phyloP scores from a whole-genome alignment of 2,113 vertebrate genomes.

The Cercocebus atys region DNA sequence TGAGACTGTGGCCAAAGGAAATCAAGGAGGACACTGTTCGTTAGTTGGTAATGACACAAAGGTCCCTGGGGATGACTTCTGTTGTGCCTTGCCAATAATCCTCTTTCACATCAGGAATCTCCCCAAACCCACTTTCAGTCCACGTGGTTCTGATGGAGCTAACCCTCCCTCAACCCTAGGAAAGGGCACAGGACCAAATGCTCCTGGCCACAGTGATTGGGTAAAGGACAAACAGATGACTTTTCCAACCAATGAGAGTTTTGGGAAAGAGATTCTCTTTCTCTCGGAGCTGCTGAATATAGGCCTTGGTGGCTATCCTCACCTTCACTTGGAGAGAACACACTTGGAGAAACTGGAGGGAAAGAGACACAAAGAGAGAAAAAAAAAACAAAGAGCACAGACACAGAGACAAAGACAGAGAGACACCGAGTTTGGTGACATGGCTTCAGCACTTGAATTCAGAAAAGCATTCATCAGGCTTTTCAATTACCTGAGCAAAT shows the following conservation, averaged over 20 bases:
- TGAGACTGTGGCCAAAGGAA: background rate
- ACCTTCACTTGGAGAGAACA: background rate
- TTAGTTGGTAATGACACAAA: background rate
- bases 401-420: background rate
- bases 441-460: background rate
- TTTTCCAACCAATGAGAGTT: background rate
- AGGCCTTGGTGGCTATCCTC: background rate
- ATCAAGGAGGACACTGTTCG: too few species aligned
- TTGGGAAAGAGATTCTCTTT: background rate
- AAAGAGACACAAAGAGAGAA: background rate
- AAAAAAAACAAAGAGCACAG: background rate
- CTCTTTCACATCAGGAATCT: background rate
- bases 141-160: background rate
- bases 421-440: background rate
- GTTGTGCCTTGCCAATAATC: background rate
- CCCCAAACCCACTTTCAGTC: background rate
- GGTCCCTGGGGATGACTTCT: background rate
- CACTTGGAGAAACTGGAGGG: background rate
- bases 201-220: background rate
- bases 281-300: background rate
- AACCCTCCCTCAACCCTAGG: background rate
- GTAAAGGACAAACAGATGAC: background rate
- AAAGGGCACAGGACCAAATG: background rate
- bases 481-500: background rate
- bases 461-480: background rate